phyloP scores from a whole-genome alignment of 1,140 invertebrate genomes.

The Pseudoatta argentina region DNA sequence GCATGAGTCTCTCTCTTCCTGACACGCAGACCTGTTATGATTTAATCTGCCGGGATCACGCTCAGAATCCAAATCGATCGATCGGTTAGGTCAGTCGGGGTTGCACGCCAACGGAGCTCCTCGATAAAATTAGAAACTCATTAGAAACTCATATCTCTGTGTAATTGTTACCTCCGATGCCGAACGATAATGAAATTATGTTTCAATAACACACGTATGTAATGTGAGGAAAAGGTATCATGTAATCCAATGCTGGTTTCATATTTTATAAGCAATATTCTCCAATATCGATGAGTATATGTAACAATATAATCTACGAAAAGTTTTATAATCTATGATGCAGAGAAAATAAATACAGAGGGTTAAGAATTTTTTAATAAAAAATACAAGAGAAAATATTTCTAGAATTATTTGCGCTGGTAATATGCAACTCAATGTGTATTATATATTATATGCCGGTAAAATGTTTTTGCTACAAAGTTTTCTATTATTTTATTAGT shows the following conservation, averaged over 20 bases:
- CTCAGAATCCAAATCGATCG: slow-evolving; percentile 30
- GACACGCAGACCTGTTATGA: slow-evolving; percentile 47
- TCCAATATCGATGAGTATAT: neutral
- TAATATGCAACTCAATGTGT: neutral
- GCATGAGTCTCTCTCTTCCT: neutral
- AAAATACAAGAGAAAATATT: neutral
- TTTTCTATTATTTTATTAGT: neutral
- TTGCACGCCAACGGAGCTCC: neutral
- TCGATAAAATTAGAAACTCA: slow-evolving; percentile 34
- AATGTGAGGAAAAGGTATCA: neutral
- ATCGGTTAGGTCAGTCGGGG: neutral
- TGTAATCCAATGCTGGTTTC: neutral
- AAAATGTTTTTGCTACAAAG: neutral
- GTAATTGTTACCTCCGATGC: neutral
- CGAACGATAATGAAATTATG: slow-evolving; percentile 4
- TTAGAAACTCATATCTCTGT: neutral
- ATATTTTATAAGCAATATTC: slow-evolving; percentile 3
- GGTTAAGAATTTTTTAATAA: neutral
- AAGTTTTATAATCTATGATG: neutral
- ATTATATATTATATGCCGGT: neutral
- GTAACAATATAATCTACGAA: neutral
- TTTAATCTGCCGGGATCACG: slow-evolving; percentile 35
- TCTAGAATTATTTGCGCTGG: neutral
- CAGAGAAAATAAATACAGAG: neutral
- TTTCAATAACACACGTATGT: neutral